Evolutionary conservation across 2,888 invertebrate genomes (phyloP), one percentile per base, ranked within the genome.

Genomic region (Bhutanitis thaidina): DNA sequence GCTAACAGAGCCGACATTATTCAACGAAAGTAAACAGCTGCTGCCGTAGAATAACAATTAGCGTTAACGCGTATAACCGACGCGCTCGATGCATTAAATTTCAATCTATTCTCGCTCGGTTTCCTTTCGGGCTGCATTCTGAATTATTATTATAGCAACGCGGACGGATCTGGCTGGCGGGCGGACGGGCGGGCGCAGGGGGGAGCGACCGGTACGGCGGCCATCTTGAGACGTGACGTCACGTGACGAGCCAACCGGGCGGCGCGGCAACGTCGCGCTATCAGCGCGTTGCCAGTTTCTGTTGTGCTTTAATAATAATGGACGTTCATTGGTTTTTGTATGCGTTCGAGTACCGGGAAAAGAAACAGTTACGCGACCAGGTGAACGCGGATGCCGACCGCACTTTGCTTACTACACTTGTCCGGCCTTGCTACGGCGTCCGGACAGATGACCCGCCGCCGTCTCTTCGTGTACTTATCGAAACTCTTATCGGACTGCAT

Each of bases 221-320:
- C 89, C 89, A 89, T 88, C 87, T 89, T 89, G 87, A 86, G 88
- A 87, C 86, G 86, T 89, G 88, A 89, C 89, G 89, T 89, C 89
- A 89, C 88, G 80, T 87, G 87, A 89, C 89, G 88, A 87, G 80
- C 83, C 82, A 86, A 79, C 80, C 82, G 80, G 80, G 78, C 77
- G 77, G 77, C 47, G 67, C 70, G 88, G 87, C 89, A 89, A 88
- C 88, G 76, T 74, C 84, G 86, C 87, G 64, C 67, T 5, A 60
- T 60, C 60, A 73, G 80, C 68, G 74, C 74, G 84, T 84, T 80
- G 81, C 80, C 83, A 74, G 69, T 71, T 71, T 65, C 60, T 78
- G 78, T 80, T 80, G 77, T 82, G 77, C 74, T 77, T 79, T 77
- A 80, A 78, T 80, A 82, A 81, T 82, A 82, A 81, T 79, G 71